Percentiles rank a stretch among this genome's conserved stretches.
Evolutionary conservation across 2,113 vertebrate species (phyloP).

Genomic region (Colinus virginianus): DNA sequence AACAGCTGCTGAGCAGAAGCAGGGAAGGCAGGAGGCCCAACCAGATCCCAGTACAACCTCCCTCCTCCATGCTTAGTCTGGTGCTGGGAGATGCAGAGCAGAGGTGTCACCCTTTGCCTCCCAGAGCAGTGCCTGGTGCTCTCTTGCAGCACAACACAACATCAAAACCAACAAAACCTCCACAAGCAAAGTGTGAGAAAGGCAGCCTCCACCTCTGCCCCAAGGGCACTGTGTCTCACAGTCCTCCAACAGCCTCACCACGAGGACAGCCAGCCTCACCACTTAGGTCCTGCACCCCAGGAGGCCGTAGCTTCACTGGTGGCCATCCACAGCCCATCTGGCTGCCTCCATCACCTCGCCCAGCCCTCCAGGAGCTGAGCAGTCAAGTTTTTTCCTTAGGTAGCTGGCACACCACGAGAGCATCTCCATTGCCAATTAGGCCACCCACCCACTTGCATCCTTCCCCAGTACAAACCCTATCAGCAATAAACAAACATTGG

Average conservation of each 20-base stretch:
- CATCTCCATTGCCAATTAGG: constrained; percentile 68
- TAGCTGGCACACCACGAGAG: constrained; percentile 45
- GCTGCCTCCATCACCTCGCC: neutral
- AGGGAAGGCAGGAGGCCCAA: neutral
- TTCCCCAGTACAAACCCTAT: constrained; percentile 55
- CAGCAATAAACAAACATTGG: constrained; percentile 62
- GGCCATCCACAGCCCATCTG: neutral
- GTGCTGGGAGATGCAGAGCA: neutral
- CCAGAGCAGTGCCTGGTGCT: neutral
- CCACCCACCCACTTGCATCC: constrained; percentile 63
- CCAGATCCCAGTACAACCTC: neutral
- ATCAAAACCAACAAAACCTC: neutral
- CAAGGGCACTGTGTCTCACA: accelerated
- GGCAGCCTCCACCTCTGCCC: accelerated
- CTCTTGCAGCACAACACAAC: neutral
- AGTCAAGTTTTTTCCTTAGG: constrained; percentile 37
- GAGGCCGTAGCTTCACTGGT: accelerated
- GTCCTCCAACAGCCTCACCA: neutral
- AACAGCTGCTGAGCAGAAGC: accelerated
- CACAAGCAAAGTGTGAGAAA: neutral
- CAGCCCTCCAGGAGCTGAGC: constrained; percentile 22
- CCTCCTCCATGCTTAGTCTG: neutral
- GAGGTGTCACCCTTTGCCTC: neutral
- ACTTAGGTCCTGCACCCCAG: neutral
- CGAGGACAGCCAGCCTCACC: neutral